Conservation (phyloP, 1,140 invertebrate species). For the Ceratina australensis region DNA sequence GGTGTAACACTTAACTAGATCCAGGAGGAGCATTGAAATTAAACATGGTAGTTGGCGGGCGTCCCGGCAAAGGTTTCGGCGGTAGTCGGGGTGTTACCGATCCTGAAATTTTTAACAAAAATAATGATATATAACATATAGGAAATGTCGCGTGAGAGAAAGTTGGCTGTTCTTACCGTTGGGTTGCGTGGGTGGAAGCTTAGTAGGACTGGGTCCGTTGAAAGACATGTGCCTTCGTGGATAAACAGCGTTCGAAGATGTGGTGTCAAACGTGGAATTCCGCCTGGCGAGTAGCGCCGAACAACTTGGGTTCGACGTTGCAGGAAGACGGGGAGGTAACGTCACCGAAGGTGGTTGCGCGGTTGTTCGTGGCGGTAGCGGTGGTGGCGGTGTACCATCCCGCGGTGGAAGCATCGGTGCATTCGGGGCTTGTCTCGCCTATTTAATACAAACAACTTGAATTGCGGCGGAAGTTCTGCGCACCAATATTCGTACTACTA, state of each 20-base stretch:
- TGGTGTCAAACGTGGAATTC: conserved; percentile 76
- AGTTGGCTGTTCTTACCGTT: conserved; percentile 68
- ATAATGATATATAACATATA: background rate
- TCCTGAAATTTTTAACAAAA: conserved; percentile 58
- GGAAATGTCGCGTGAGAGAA: background rate
- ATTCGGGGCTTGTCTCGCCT: conserved; percentile 82
- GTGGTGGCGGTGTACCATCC: conserved; percentile 82
- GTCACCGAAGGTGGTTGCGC: conserved; percentile 71
- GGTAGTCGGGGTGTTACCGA: conserved; percentile 78
- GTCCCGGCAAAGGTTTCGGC: conserved; percentile 77
- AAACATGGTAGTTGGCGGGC: conserved; percentile 77
- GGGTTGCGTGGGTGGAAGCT: conserved; percentile 75
- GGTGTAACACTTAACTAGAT: conserved; percentile 71
- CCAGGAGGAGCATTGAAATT: conserved; percentile 76
- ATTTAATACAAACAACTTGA: background rate
- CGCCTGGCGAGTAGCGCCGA: conserved; percentile 75
- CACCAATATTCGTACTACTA: background rate
- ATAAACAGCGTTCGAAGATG: conserved; percentile 67
- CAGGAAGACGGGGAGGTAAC: conserved; percentile 77
- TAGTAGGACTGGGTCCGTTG: conserved; percentile 77
- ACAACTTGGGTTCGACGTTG: conserved; percentile 69
- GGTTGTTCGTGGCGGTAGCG: conserved; percentile 82
- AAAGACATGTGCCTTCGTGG: conserved; percentile 76
- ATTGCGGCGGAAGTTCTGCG: background rate
- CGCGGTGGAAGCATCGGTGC: conserved; percentile 82